Base-by-base conservation (phyloP, 2,113 vertebrate species). In the Pygoscelis adeliae region DNA sequence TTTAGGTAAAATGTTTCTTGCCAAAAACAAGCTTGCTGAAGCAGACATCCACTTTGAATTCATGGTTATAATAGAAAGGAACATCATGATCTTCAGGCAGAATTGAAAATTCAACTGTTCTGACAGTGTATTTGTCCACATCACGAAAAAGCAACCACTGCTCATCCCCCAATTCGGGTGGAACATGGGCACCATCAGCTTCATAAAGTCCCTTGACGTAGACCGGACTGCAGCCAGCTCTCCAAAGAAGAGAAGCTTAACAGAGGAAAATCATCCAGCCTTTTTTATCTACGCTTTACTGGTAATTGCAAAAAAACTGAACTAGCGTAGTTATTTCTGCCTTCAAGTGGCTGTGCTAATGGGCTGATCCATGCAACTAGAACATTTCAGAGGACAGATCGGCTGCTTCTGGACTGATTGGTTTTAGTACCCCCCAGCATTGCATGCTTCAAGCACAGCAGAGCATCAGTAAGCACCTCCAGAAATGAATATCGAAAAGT, bases 81-180 rank as follows among this genome's bases (percentile, higher is more conserved):
- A 76, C 14, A 94, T 44, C 58, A 47, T 1, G 0, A 16, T 61
- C 62, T 62, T 80, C 14, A 73, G 49, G 86, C 18, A 73, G 42
- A 83, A 77, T 2, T 55, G 21, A 71, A 71, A 84, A 72, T 62
- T 46, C 38, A 77, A 16, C 38, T 0, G 0, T 50, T 82, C 27
- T 15, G 40, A 62, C 46, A 46, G 22, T 3, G 1, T 19, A 38
- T 46, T 81, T 53, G 17, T 29, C 27, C 8, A 1, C 0, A 0
- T 26, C 30, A 29, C 0, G 0, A 63, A 73, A 47, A 74, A 67
- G 32, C 3, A 5, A 56, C 11, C 5, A 4, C 47, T 30, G 63
- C 36, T 85, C 17, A 22, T 30, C 7, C 18, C 20, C 10, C 0
- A 0, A 11, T 77, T 47, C 50, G 62, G 32, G 58, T 14, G 36